Base-by-base conservation (phyloP, 2,888 invertebrate species). In the Brenthis daphne region DNA sequence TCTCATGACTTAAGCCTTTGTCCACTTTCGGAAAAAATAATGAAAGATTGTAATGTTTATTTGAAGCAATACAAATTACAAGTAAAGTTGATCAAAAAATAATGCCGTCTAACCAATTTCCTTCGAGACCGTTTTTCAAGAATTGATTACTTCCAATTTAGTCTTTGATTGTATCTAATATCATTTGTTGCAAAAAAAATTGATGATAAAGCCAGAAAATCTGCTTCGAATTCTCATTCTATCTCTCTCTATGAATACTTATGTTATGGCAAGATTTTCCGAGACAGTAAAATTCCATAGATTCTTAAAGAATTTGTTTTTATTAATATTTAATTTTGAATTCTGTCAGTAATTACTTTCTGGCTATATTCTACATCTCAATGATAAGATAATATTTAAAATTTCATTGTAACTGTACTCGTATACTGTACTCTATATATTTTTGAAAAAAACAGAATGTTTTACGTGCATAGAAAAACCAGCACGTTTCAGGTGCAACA, bases 11-110 rank as follows among this genome's bases (percentile, higher is more conserved):
- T 43, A 43, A 43, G 37, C 37, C 37, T 43, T 43, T 43, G 37
- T 43, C 11, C 2, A 43, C 37, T 43, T 43, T 43, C 37, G 37
- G 37, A 43, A 11, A 43, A 43, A 43, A 43, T 43, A 43, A 43
- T 11, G 11, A 43, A 43, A 43, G 37, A 43, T 43, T 43, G 37
- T 37, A 29, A 47, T 24, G 24, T 47, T 58, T 58, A 58, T 29
- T 53, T 51, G 61, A 72, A 67, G 61, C 65, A 70, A 16, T 53
- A 16, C n/a, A 16, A 8, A 53, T 53, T 53, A 70, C 70, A 69
- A 73, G 69, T 68, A 67, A 69, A 67, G 68, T 60, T 70, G 68
- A 76, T 70, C 72, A 72, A 70, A 73, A 73, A 65, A 57, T 72
- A 64, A 66, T 67, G 63, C 66, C 66, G 65, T 54, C 65, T 58